These are phyloP conservation scores for Loripinus fragilis DNA, from an alignment of 2,888 invertebrate species.

Conservation along the genomic window DNA sequence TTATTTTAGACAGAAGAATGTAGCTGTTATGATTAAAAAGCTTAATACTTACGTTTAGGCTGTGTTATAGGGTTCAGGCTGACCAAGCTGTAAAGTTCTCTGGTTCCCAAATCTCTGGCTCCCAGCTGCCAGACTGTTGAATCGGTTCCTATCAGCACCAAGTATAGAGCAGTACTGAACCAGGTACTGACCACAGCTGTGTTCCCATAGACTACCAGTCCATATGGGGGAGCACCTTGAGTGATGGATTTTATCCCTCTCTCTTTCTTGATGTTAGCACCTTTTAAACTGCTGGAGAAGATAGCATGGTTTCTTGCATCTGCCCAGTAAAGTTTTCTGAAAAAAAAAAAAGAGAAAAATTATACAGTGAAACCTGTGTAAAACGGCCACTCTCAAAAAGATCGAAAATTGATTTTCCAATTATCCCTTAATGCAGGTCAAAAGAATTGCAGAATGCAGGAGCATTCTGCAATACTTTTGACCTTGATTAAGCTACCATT, in stretches of 20 bases:
- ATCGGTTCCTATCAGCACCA: slow-evolving; percentile 65
- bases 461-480: too few relatives aligned
- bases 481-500: too few relatives aligned
- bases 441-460: too few relatives aligned
- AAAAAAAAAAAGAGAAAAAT: too few relatives aligned
- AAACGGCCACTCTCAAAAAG: too few relatives aligned
- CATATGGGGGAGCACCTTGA: slow-evolving; percentile 69
- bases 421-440: too few relatives aligned
- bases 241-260: slow-evolving; percentile 61
- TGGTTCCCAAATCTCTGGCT: slow-evolving; percentile 60
- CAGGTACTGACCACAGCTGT: slow-evolving; percentile 75
- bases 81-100: slow-evolving; percentile 73
- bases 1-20: too few relatives aligned
- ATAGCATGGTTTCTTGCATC: slow-evolving; percentile 73
- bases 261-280: slow-evolving; percentile 64
- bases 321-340: slow-evolving; percentile 78
- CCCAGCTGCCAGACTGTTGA: slow-evolving; percentile 70
- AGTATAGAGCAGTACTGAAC: slow-evolving; percentile 65
- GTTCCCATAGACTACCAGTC: slow-evolving; percentile 75
- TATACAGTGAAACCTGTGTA: too few relatives aligned
- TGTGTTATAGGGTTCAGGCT: slow-evolving; percentile 69
- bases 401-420: too few relatives aligned
- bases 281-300: slow-evolving; percentile 72
- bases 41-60: slow-evolving; percentile 65
- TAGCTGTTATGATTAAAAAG: too few relatives aligned